Base-by-base conservation (phyloP, 2,797 vertebrate species). In the Brachyalestes nurse region DNA sequence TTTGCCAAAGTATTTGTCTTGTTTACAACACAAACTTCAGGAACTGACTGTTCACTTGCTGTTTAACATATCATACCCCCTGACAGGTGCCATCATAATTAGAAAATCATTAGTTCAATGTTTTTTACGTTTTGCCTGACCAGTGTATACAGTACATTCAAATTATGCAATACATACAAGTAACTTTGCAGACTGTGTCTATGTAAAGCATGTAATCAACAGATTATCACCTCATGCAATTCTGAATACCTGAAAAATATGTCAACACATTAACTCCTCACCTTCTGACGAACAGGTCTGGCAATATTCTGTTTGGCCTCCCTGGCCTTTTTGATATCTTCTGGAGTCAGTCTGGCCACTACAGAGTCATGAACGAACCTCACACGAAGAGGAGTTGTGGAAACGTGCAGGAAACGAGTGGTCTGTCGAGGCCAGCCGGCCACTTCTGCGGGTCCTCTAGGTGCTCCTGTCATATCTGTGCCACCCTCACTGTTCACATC, bases 311-410 rank as follows among this genome's bases (percentile, higher is more conserved):
- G 90, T 84, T 95, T 96, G 0, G 92, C 86, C 78, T 95, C 94
- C 40, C 95, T 87, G 58, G 95, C 95, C 79, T 95, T 95, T 91
- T 92, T 92, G 16, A 96, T 93, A 83, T 96, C 95, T 74, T 95
- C 95, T 1, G 95, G 90, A 14, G 91, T 93, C 66, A 96, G 92
- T 51, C 94, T 89, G 80, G 93, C 90, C 77, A 92, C 87, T 13
- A 89, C 89, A 0, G 94, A 88, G 84, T 94, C 91, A 9, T 94
- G 94, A 8, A 92, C 67, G 38, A 86, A 92, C 79, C 94, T 89
- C 14, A 65, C 83, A 55, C 89, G 90, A 34, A 45, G 84, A 66
- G 16, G 60, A 78, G 79, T 86, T 1, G 66, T 47, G 13, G 71
- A 5, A 0, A 83, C 86, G 81, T 94, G 93, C 51, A 93, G 86